phyloP scores from a whole-genome alignment of 2,888 invertebrate species.

The Reticulitermes lucifugus region DNA sequence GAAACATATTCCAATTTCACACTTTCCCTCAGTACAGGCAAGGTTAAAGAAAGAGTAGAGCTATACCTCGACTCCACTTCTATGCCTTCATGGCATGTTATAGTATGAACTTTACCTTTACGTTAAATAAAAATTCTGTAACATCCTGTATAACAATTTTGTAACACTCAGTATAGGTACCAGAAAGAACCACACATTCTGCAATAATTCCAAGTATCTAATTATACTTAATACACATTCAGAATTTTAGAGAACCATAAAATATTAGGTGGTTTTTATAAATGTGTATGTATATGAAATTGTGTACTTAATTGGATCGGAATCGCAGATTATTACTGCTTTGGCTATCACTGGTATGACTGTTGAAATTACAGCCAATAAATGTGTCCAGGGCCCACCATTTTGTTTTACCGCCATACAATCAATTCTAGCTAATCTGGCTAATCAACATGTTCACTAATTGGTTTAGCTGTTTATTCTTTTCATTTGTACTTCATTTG shows the following conservation, averaged over 20 bases:
- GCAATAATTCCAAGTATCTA: background rate
- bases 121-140: too few relatives aligned
- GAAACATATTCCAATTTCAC: too few relatives aligned
- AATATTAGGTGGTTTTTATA: background rate
- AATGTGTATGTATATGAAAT: background rate
- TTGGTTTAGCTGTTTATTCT: constrained; percentile 1
- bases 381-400: background rate
- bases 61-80: too few relatives aligned
- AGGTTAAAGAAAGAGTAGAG: too few relatives aligned
- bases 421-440: constrained; percentile 16
- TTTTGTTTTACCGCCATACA: constrained; percentile 15
- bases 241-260: constrained; percentile 10
- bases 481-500: background rate
- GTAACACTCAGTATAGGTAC: too few relatives aligned
- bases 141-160: too few relatives aligned
- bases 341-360: background rate
- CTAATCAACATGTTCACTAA: constrained; percentile 30
- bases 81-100: too few relatives aligned
- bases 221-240: background rate
- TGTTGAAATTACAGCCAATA: constrained; percentile 6
- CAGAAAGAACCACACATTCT: too few relatives aligned
- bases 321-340: constrained; percentile 12
- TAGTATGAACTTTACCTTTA: too few relatives aligned
- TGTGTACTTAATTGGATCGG: constrained; percentile 21
- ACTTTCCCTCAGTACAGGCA: too few relatives aligned